Evolutionary conservation across 2,113 vertebrate species (phyloP), one percentile per base, ranked within the genome.

Genomic region (Amazona vittata): DNA sequence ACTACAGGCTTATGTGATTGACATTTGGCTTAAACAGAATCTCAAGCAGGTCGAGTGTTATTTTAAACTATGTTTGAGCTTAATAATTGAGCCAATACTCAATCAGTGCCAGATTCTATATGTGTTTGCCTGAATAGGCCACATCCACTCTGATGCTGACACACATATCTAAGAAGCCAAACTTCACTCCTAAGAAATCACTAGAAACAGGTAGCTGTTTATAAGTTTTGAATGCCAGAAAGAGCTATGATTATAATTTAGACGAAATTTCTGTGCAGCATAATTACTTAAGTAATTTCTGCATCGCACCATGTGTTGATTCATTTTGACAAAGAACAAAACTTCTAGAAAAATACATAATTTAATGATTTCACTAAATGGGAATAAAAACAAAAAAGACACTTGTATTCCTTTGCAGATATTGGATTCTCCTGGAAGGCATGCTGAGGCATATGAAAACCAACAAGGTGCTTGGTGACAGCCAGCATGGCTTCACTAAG

Each of bases 111-210:
- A 86, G 52, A 68, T 18, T 93, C 53, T 39, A 11, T 75, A 33
- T 67, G 8, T 46, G 24, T 62, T 68, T 94, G 68, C 20, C 67
- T 95, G 52, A 86, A 74, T 13, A 80, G 44, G 19, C 74, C 15
- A 43, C 17, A 43, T 94, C 63, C 18, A 44, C 31, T 43, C 63
- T 62, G n/a, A 67, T 29, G 22, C 31, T 81, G 53, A 69, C 59
- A 84, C 14, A 52, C 3, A 4, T 47, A 49, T 35, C 22, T 60
- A 88, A 70, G 28, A 53, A 50, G 60, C 31, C 60, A 92, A 86
- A 81, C 83, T 63, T 88, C 33, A 26, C 41, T 94, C 53, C 41
- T 86, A 81, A 77, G 79, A 91, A 95, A 94, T 78, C 43, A 85
- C 49, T 44, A 62, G 60, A 91, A 93, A 46, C 17, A 88, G 39